Evolutionary conservation across 2,888 invertebrate genomes (phyloP).

Genomic region (Drosophila crucigera): DNA sequence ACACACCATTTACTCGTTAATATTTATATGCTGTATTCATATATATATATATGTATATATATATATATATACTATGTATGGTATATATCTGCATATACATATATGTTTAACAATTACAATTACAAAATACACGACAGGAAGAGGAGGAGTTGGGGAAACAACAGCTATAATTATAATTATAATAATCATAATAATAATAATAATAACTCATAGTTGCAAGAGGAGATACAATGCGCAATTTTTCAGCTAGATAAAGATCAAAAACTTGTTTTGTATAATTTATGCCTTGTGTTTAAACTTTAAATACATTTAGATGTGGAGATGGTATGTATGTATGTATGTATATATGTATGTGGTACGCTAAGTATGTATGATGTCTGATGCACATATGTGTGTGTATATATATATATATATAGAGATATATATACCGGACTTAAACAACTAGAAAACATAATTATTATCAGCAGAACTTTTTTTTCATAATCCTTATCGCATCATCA

Average conservation of each 20-base stretch:
- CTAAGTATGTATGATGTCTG: conserved; percentile 13
- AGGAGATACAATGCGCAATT: conserved; percentile 27
- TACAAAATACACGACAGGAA: conserved; percentile 72
- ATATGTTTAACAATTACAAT: conserved; percentile 72
- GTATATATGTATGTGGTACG: conserved; percentile 12
- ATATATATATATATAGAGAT: conserved; percentile 27
- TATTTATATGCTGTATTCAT: conserved; percentile 26
- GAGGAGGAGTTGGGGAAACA: conserved; percentile 15
- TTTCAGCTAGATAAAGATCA: conserved; percentile 34
- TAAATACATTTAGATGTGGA: conserved; percentile 52
- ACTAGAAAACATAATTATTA: conserved; percentile 73
- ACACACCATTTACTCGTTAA: conserved; percentile 33
- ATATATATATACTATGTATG: conserved; percentile 12
- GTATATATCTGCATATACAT: conserved; percentile 26
- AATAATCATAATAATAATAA: conserved; percentile 18
- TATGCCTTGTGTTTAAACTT: conserved; percentile 22
- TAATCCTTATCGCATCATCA: conserved; percentile 25
- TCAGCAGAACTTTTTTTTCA: conserved; percentile 38
- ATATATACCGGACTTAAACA: conserved; percentile 64
- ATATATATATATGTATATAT: conserved; percentile 10
- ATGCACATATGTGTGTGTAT: conserved; percentile 22
- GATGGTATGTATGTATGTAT: conserved; percentile 39
- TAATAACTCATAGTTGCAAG: conserved; percentile 28
- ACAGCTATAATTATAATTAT: conserved; percentile 35
- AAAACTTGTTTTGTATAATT: conserved; percentile 29